Conservation (phyloP, 2,113 vertebrate genomes). For the Toxotes jaculatrix region DNA sequence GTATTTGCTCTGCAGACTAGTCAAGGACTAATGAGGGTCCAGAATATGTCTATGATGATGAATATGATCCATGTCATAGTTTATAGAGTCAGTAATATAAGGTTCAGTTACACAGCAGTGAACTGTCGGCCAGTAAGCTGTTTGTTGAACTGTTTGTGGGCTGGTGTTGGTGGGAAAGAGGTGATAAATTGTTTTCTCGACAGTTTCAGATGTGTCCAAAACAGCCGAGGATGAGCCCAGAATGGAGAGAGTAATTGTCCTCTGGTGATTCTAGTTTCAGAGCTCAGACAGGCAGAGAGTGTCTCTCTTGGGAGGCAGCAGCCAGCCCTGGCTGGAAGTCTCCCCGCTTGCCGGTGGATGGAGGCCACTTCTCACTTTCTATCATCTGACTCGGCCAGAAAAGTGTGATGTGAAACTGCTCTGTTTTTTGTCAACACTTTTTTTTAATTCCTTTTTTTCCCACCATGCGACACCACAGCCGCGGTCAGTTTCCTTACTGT, state of each 20-base stretch:
- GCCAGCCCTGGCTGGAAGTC: constrained; percentile 2
- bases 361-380: constrained; percentile 53
- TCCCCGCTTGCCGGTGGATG: not conserved
- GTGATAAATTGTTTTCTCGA: constrained; percentile 31
- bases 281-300: not conserved
- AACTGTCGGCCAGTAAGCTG: not conserved
- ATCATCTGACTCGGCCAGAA: constrained; percentile 21
- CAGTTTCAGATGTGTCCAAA: constrained; percentile 39
- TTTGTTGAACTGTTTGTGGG: not conserved
- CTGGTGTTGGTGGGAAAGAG: not conserved
- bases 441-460: not conserved
- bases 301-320: not conserved
- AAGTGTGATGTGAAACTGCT: constrained; percentile 51
- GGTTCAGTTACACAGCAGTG: not conserved
- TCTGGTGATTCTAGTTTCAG: constrained; percentile 9
- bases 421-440: constrained; percentile 36
- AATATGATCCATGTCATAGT: no score
- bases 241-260: constrained; percentile 28
- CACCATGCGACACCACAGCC: not conserved
- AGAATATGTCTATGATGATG: no score
- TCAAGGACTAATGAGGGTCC: no score
- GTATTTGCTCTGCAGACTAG: no score
- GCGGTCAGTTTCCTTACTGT: not conserved
- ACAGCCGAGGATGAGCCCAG: not conserved
- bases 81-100: not conserved